phyloP scores from a whole-genome alignment of 2,888 invertebrate species.

The Protonemura montana region DNA sequence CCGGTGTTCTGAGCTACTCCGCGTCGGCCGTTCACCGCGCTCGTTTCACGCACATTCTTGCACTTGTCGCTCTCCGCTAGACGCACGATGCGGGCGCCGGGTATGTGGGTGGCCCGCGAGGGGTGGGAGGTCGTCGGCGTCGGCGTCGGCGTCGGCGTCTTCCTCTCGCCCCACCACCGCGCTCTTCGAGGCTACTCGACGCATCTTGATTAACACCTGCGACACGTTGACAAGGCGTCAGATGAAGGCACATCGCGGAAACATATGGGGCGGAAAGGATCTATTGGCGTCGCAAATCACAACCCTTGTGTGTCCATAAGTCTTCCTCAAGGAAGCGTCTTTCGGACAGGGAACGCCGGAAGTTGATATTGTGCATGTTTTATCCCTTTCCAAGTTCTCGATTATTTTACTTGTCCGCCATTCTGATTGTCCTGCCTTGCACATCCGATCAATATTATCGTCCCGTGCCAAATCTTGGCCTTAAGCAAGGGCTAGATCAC shows the following conservation, averaged over 20 bases:
- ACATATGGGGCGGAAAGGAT: not conserved
- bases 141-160: not conserved
- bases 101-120: not conserved
- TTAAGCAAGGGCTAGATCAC: not conserved
- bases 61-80: not conserved
- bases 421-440: no score
- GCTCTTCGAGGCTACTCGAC: not conserved
- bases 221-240: not conserved
- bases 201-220: slow-evolving; percentile 27
- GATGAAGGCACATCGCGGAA: not conserved
- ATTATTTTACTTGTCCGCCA: not conserved
- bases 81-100: not conserved
- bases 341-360: not conserved
- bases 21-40: not conserved
- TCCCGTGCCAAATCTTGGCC: not conserved
- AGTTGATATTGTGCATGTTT: not conserved
- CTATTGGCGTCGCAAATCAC: not conserved
- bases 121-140: not conserved
- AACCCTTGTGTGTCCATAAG: not conserved
- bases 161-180: not conserved
- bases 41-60: slow-evolving; percentile 12
- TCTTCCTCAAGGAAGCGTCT: not conserved
- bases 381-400: not conserved
- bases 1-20: not conserved
- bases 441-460: not conserved